Evolutionary conservation across 2,113 vertebrate genomes (phyloP).

Genomic region (Serinus canaria): DNA sequence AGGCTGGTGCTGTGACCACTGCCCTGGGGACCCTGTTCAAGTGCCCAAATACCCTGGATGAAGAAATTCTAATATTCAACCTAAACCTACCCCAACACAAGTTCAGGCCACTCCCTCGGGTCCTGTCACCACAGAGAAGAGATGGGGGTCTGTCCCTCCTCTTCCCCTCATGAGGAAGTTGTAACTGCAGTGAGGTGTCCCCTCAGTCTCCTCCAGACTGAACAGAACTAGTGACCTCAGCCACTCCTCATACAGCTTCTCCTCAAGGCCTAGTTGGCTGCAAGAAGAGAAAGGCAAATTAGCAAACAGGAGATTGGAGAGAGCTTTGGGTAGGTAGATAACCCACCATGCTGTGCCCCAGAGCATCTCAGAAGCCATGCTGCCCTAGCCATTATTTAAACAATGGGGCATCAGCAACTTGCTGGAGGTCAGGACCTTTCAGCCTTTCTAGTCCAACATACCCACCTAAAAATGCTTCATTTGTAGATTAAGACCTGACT

Average conservation of each 20-base stretch:
- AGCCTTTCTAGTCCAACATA: neutral
- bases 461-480: neutral
- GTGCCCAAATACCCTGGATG: neutral
- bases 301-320: neutral
- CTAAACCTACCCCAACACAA: neutral
- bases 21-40: neutral
- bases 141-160: fast-evolving
- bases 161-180: neutral
- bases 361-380: neutral
- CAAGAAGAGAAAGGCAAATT: neutral
- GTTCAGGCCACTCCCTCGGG: neutral
- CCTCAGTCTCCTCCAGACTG: neutral
- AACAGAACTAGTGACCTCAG: neutral
- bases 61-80: neutral
- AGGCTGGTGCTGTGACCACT: neutral
- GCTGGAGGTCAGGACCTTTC: neutral
- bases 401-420: neutral
- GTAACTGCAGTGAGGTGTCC: neutral
- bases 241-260: fast-evolving
- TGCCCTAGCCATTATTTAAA: neutral
- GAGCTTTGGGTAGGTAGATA: neutral
- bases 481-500: neutral
- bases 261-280: neutral
- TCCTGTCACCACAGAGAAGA: neutral
- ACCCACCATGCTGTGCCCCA: neutral